Evolutionary conservation across 2,113 vertebrate genomes (phyloP).

Genomic region (Xiphophorus hellerii): DNA sequence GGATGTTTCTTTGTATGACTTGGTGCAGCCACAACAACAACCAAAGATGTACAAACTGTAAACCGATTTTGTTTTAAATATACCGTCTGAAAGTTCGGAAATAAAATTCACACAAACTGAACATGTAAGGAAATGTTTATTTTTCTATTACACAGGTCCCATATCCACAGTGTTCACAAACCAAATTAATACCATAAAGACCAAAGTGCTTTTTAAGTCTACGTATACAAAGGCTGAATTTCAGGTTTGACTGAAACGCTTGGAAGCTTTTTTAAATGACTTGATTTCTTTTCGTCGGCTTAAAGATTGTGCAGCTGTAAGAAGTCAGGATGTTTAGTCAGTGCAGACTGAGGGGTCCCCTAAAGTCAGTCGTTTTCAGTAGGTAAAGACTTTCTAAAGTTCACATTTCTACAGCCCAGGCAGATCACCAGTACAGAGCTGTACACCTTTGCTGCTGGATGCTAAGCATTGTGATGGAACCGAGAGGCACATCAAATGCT

Average conservation of each 20-base stretch:
- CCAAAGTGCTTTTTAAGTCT: constrained; percentile 67
- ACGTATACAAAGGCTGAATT: constrained; percentile 22
- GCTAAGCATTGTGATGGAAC: constrained; percentile 34
- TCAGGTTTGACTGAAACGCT: constrained; percentile 51
- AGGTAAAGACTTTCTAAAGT: constrained; percentile 55
- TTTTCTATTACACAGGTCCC: constrained; percentile 52
- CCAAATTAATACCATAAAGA: constrained; percentile 47
- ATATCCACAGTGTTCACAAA: constrained; percentile 45
- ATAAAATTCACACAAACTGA: constrained; percentile 2
- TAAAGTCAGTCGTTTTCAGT: constrained; percentile 49
- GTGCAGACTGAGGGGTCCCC: constrained; percentile 28
- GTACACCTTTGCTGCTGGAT: constrained; percentile 24
- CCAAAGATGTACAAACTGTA: no score
- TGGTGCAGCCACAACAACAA: background rate
- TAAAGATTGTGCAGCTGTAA: constrained; percentile 27
- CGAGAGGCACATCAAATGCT: constrained; percentile 36
- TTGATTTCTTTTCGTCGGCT: constrained; percentile 32
- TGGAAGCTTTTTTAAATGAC: constrained; percentile 26
- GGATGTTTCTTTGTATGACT: background rate
- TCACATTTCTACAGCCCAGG: constrained; percentile 54
- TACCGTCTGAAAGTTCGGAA: background rate
- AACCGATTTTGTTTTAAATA: background rate
- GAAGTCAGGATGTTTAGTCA: constrained; percentile 28
- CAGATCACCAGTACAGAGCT: constrained; percentile 37
- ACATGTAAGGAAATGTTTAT: constrained; percentile 61